Base-by-base conservation (phyloP, 2,888 invertebrate genomes). In the Phymatocera aterrima region DNA sequence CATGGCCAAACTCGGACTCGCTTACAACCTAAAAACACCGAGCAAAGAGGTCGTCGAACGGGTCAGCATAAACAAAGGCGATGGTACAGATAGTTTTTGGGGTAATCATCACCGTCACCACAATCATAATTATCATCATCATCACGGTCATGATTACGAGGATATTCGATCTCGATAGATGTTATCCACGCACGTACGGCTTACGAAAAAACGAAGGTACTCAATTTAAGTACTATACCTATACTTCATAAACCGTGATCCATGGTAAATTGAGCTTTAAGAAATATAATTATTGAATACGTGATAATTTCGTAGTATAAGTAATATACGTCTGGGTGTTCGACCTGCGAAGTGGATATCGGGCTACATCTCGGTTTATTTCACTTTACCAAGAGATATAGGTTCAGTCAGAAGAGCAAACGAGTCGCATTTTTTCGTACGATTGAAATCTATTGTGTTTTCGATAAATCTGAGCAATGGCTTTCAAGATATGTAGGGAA, bases 11-110 rank as follows among this genome's bases (percentile, higher is more conserved):
- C 15, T 87, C 12, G 90, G 89, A n/a, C 83, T 87, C 46, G 90
- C 90, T 24, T 89, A 90, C 81, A 83, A 90, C 78, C 84, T 89
- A n/a, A 88, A 86, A 79, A 87, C 86, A 2, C 84, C 87, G 10
- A 85, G 81, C 21, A 82, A 82, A 24, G 86, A 87, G 8, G 74
- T 86, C 18, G 78, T 89, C 54, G 83, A 86, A 64, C 85, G 80
- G 64, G 82, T 85, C 34, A 81, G 78, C 31, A 21, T 84, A 65
- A 87, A 83, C 54, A 88, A 87, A 80, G 90, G 89, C 48, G 90
- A 90, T 78, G 90, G 88, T 6, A 88, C 86, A 0, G 82, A 82
- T 61, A 87, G 88, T 64, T 79, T 82, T 10, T 88, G 88, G 86
- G 88, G 88, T 40, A 79, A 78, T 51, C 80, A 81, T 48, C 80